These are phyloP conservation scores for Papilio dardanus DNA, from an alignment of 1,140 invertebrate genomes.

Conservation along the genomic window DNA sequence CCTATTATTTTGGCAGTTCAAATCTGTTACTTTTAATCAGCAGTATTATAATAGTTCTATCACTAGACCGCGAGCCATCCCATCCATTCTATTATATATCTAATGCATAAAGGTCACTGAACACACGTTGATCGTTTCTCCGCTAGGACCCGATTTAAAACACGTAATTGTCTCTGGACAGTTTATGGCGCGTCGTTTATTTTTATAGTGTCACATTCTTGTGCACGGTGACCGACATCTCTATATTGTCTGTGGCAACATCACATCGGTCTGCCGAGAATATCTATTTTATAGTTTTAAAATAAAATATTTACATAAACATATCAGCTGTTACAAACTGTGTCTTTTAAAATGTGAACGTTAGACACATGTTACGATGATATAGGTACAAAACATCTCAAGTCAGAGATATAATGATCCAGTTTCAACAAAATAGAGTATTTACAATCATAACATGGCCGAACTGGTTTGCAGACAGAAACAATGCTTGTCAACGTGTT, in stretches of 20 bases:
- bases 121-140: not conserved
- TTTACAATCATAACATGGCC: conserved; percentile 7
- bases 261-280: conserved; percentile 17
- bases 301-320: not conserved
- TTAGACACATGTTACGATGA: no score
- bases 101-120: not conserved
- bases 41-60: not conserved
- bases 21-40: not conserved
- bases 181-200: conserved; percentile 26
- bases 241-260: conserved; percentile 16
- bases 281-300: conserved; percentile 16
- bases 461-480: conserved; percentile 39
- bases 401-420: no score
- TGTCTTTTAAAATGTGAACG: not conserved
- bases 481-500: conserved; percentile 52
- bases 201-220: conserved; percentile 34
- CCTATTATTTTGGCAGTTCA: not conserved
- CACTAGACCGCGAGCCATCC: not conserved
- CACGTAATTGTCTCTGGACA: conserved; percentile 18
- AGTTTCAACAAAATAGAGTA: not conserved
- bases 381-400: no score
- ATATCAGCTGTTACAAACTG: not conserved
- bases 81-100: not conserved
- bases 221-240: conserved; percentile 20
- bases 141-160: conserved; percentile 28